Base-by-base conservation (phyloP, 1,140 invertebrate species). In the Temnothorax longispinosus region DNA sequence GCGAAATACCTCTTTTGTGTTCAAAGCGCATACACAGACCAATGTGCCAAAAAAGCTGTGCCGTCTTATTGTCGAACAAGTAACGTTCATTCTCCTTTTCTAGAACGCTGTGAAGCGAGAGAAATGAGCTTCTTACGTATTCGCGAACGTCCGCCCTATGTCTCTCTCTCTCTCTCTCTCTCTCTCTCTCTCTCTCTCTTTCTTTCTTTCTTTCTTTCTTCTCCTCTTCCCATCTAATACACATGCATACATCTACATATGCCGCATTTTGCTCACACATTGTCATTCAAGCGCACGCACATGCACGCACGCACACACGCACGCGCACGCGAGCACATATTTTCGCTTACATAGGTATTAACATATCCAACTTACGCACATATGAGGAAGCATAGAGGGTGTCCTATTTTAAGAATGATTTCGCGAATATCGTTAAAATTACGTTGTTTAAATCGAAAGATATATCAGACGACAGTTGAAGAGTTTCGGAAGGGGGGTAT, bases 71-170 rank as follows among this genome's bases (percentile, higher is more conserved):
- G 64, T 56, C 35, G 52, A 71, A 52, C 38, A 47, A 35, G 50
- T 44, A 81, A n/a, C 38, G 15, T 44, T 71, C n/a, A 10, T 7
- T 69, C 35, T 81, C 47, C 35, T 69, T 15, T 69, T 71, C 15
- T 47, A n/a, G 15, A 44, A 41, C 21, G 3, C 50, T 41, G n/a
- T 47, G 5, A 81, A 81, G 52, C 50, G 65, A 81, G 21, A 81
- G 65, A 71, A 71, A 81, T 50, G 50, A 38, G 21, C 50, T 56
- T 32, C 65, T 81, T 56, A 81, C 65, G 64, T 54, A 67, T 81
- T 71, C n/a, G 65, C 50, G 21, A 69, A 81, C 35, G n/a, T 64
- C 81, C 58, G 44, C n/a, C 3, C 56, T 41, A 3, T 64, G 6
- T 52, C n/a, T 65, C 32, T 60, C 27, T 58, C 13, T 85, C 47